Percentiles rank a stretch among this genome's conserved stretches.
phyloP scores from a whole-genome alignment of 2,888 invertebrate species.

The Hypsopygia costalis region DNA sequence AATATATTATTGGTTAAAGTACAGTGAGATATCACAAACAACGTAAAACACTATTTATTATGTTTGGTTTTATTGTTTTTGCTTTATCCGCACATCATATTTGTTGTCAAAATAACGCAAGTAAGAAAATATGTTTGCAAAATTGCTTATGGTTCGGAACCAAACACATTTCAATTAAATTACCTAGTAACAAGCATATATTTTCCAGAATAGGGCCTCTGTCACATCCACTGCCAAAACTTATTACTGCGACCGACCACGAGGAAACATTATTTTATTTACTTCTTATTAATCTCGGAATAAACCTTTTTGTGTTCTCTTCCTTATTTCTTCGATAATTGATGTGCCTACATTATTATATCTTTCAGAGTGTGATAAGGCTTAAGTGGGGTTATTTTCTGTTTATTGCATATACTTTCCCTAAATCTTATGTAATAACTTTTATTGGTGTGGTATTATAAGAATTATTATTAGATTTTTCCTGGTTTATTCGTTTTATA shows the following conservation, averaged over 20 bases:
- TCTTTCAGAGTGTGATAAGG: conserved; percentile 17
- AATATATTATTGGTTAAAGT: too few relatives aligned
- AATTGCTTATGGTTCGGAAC: too few relatives aligned
- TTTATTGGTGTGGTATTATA: background rate
- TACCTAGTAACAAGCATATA: conserved; percentile 13
- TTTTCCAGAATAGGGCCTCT: conserved; percentile 25
- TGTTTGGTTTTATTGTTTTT: too few relatives aligned
- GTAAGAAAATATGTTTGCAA: too few relatives aligned
- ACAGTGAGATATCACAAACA: too few relatives aligned
- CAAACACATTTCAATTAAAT: background rate
- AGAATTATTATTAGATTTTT: too few relatives aligned
- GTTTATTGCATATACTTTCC: conserved; percentile 1
- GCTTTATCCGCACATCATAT: too few relatives aligned
- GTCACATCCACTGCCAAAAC: conserved; percentile 39
- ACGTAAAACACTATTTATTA: too few relatives aligned
- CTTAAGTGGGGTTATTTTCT: conserved; percentile 14
- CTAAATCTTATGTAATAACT: conserved; percentile 4
- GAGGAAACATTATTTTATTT: conserved; percentile 42
- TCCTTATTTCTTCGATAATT: conserved; percentile 25
- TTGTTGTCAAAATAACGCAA: too few relatives aligned
- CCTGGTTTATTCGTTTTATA: too few relatives aligned
- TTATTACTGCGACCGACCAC: conserved; percentile 36
- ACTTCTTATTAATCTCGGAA: conserved; percentile 39
- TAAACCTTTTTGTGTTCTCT: conserved; percentile 31
- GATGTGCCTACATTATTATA: conserved; percentile 20